Evolutionary conservation across 2,113 vertebrate genomes (phyloP).

Genomic region (Pitta sordida): DNA sequence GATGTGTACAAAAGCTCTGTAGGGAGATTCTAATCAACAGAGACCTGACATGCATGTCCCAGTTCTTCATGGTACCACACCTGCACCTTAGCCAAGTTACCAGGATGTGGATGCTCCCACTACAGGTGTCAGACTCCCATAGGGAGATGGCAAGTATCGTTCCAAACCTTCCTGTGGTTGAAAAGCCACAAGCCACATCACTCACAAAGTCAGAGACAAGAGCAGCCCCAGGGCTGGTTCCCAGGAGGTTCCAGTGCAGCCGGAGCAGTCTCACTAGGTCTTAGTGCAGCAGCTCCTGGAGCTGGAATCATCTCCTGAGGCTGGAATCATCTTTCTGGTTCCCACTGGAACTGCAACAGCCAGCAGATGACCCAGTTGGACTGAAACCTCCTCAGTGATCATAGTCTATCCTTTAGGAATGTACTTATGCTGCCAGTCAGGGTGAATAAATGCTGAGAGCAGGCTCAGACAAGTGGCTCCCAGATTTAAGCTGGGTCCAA

Average conservation of each 20-base stretch:
- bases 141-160: neutral
- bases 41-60: neutral
- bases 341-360: neutral
- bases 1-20: neutral
- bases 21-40: neutral
- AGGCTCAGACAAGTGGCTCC: conserved; percentile 15
- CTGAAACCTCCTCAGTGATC: neutral
- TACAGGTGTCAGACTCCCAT: neutral
- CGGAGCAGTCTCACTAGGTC: neutral
- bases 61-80: neutral
- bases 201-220: neutral
- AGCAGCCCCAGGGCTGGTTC: neutral
- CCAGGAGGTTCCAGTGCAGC: neutral
- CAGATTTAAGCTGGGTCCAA: neutral
- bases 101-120: neutral
- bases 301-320: neutral
- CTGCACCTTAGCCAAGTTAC: neutral
- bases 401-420: neutral
- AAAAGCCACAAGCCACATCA: neutral
- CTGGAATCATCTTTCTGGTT: neutral
- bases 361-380: neutral
- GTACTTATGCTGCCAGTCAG: neutral
- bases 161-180: neutral
- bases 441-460: neutral
- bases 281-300: neutral